Evolutionary conservation across 2,888 invertebrate species (phyloP).

Genomic region (Andrena minutula): DNA sequence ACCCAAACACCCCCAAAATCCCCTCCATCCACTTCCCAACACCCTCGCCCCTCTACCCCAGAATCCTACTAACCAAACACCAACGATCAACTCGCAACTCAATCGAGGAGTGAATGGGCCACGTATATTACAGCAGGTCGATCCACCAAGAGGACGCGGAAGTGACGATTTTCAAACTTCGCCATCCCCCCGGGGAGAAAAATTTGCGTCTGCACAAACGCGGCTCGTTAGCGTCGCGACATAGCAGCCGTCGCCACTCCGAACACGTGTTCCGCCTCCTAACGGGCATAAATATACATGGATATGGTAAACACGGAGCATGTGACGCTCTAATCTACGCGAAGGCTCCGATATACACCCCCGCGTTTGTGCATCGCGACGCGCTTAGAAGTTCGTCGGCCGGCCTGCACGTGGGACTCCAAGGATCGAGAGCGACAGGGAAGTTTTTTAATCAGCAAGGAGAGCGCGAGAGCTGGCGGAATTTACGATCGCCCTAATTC

Average conservation of each 20-base stretch:
- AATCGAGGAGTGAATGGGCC: no score
- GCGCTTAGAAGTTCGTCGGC: constrained; percentile 21
- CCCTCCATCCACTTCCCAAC: no score
- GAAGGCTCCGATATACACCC: constrained; percentile 13
- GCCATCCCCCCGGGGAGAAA: constrained; percentile 30
- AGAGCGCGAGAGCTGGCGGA: constrained; percentile 1
- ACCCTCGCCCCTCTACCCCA: no score
- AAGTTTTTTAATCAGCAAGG: constrained; percentile 59
- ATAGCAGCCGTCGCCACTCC: constrained; percentile 36
- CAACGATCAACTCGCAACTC: no score
- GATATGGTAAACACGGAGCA: constrained; percentile 72
- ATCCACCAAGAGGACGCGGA: not conserved
- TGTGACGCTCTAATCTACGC: constrained; percentile 67
- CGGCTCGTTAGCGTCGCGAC: constrained; percentile 62
- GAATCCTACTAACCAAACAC: no score
- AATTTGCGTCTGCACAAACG: constrained; percentile 61
- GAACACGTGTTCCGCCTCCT: constrained; percentile 63
- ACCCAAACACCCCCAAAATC: no score
- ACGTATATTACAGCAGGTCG: no score
- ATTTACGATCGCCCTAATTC: constrained; percentile 58
- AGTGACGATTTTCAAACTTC: constrained; percentile 25
- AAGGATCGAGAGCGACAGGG: not conserved
- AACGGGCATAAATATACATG: constrained; percentile 72
- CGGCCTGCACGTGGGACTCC: not conserved
- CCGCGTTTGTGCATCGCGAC: constrained; percentile 5